Evolutionary conservation across 2,888 invertebrate genomes (phyloP).

Genomic region (Noctua janthe): DNA sequence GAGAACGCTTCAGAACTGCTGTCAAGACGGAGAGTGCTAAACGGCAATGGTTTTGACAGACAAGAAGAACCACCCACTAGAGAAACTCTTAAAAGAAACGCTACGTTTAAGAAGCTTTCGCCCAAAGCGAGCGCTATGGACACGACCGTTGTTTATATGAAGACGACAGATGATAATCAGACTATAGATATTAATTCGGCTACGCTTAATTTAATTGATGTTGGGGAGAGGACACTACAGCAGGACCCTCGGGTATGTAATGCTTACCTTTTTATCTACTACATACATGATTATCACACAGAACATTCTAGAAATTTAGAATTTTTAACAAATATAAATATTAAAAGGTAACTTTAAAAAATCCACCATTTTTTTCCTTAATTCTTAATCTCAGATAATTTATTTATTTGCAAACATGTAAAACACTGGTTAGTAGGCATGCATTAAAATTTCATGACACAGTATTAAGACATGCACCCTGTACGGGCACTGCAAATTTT

Average conservation of each 20-base stretch:
- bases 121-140: slow-evolving; percentile 81
- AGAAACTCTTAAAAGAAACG: slow-evolving; percentile 83
- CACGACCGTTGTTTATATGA: slow-evolving; percentile 82
- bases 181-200: slow-evolving; percentile 88
- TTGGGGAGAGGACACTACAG: slow-evolving; percentile 76
- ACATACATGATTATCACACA: background rate
- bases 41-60: slow-evolving; percentile 76
- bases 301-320: background rate
- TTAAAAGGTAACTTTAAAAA: background rate
- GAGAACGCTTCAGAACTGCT: slow-evolving; percentile 86
- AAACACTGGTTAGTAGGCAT: too few relatives aligned
- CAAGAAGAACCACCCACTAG: slow-evolving; percentile 78
- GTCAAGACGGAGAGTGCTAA: slow-evolving; percentile 81
- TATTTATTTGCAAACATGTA: background rate
- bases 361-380: background rate
- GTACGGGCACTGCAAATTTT: too few relatives aligned
- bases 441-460: too few relatives aligned
- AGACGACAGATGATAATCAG: slow-evolving; percentile 78
- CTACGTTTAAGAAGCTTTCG: slow-evolving; percentile 84
- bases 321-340: background rate
- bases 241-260: slow-evolving; percentile 76
- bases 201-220: slow-evolving; percentile 83
- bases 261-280: background rate
- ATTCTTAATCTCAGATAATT: background rate
- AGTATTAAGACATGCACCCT: too few relatives aligned